Percentiles rank a stretch among this genome's conserved stretches.
Evolutionary conservation across 2,113 vertebrate genomes (phyloP).

Genomic region (Zosterops japonicus): DNA sequence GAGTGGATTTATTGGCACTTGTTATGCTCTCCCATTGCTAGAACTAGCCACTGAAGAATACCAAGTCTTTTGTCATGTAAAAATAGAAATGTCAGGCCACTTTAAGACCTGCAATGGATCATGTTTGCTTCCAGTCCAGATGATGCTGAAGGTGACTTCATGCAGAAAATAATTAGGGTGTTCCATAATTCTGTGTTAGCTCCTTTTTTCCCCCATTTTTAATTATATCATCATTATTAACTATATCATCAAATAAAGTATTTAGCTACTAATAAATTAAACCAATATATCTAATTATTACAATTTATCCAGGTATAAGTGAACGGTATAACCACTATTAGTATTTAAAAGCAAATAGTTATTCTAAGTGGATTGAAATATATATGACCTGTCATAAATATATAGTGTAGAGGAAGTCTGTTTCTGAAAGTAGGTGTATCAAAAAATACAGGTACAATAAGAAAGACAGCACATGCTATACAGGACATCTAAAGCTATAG

Average conservation of each 20-base stretch:
- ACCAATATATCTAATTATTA: background rate
- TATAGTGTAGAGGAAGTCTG: background rate
- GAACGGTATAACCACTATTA: background rate
- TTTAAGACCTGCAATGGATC: background rate
- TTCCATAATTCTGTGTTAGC: background rate
- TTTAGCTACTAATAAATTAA: background rate
- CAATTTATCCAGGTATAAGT: background rate
- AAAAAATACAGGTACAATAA: background rate
- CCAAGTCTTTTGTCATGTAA: background rate
- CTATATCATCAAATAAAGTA: background rate
- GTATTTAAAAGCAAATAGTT: background rate
- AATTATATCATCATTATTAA: background rate
- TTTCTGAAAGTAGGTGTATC: background rate
- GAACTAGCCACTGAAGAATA: background rate
- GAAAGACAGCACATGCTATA: background rate
- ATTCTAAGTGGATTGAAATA: background rate
- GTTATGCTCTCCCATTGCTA: background rate
- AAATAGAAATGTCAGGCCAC: background rate
- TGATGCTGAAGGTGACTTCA: background rate
- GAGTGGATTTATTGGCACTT: background rate
- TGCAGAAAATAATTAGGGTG: background rate
- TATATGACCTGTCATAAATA: background rate
- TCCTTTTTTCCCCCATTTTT: background rate
- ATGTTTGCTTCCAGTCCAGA: background rate
- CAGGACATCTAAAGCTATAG: background rate